A percentile compares a stretch with the other conserved stretches of the same genome.
phyloP scores from a whole-genome alignment of 1,140 invertebrate species.

The Lamellibrachia luymesi region DNA sequence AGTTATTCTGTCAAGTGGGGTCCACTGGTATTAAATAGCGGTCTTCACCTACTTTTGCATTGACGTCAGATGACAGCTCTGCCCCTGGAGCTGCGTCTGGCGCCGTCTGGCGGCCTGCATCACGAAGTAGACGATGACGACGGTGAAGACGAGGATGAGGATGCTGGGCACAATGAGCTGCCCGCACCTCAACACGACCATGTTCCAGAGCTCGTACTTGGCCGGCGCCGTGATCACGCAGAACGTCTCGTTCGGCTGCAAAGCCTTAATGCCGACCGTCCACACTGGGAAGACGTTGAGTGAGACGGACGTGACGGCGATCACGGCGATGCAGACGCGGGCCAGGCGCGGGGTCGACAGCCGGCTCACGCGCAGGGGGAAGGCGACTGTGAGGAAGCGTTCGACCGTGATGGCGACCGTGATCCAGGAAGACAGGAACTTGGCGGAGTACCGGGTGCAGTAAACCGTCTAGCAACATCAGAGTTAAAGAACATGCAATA shows the following conservation, averaged over 20 bases:
- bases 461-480: neutral
- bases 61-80: neutral
- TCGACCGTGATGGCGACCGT: constrained; percentile 27
- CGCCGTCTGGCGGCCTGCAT: neutral
- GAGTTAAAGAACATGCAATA: neutral
- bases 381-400: constrained; percentile 25
- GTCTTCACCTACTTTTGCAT: neutral
- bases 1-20: too few relatives aligned
- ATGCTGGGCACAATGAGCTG: constrained; percentile 9
- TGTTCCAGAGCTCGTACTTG: constrained; percentile 16
- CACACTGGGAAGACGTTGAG: constrained; percentile 21
- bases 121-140: constrained; percentile 18
- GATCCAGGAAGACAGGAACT: constrained; percentile 26
- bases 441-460: constrained; percentile 19
- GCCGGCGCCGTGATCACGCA: neutral
- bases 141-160: constrained; percentile 20
- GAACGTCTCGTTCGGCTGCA: neutral
- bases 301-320: neutral
- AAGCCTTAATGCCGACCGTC: constrained; percentile 12
- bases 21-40: neutral
- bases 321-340: constrained; percentile 9
- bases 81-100: neutral
- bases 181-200: constrained; percentile 16
- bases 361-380: constrained; percentile 16
- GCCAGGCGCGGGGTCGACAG: constrained; percentile 17